A percentile compares a stretch with the other conserved stretches of the same genome.
phyloP scores from a whole-genome alignment of 1,140 invertebrate genomes.

The Helicorthomorpha holstii region DNA sequence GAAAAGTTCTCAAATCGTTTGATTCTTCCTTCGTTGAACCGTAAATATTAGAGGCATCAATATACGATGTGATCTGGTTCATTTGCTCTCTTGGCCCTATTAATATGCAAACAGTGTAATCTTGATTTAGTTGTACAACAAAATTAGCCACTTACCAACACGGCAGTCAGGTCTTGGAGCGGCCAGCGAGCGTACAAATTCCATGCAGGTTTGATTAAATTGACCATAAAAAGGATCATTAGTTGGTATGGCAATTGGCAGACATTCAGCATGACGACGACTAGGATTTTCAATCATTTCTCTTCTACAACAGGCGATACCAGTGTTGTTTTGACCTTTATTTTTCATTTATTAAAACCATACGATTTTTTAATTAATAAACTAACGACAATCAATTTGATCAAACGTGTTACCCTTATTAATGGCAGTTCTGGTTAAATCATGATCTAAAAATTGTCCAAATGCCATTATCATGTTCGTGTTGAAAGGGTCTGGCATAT shows the following conservation, averaged over 20 bases:
- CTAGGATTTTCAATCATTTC: conserved; percentile 3
- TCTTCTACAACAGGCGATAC: background rate
- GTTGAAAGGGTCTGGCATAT: conserved; percentile 5
- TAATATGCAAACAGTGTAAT: background rate
- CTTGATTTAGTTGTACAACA: background rate
- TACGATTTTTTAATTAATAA: too few relatives aligned
- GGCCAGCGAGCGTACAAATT: conserved; percentile 26
- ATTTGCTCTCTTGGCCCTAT: conserved; percentile 17
- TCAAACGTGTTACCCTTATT: too few relatives aligned
- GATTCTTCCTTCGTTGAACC: conserved; percentile 55
- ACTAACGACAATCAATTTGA: too few relatives aligned
- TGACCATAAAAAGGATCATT: conserved; percentile 38
- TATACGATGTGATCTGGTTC: conserved; percentile 7
- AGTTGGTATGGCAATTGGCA: conserved; percentile 61
- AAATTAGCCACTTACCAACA: conserved; percentile 1
- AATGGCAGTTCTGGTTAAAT: conserved; percentile 66
- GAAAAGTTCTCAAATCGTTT: conserved; percentile 48
- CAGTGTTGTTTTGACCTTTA: conserved; percentile 2
- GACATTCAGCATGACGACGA: conserved; percentile 42
- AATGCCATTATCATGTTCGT: conserved; percentile 46
- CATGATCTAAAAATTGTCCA: conserved; percentile 93
- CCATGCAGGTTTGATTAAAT: conserved; percentile 24
- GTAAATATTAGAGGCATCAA: conserved; percentile 12
- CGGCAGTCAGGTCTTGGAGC: conserved; percentile 15
- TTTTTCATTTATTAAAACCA: too few relatives aligned